A percentile compares a stretch with the other conserved stretches of the same genome.
These are phyloP conservation scores for Scrobipalpa costella DNA, from an alignment of 2,888 invertebrate species.

Conservation along the genomic window DNA sequence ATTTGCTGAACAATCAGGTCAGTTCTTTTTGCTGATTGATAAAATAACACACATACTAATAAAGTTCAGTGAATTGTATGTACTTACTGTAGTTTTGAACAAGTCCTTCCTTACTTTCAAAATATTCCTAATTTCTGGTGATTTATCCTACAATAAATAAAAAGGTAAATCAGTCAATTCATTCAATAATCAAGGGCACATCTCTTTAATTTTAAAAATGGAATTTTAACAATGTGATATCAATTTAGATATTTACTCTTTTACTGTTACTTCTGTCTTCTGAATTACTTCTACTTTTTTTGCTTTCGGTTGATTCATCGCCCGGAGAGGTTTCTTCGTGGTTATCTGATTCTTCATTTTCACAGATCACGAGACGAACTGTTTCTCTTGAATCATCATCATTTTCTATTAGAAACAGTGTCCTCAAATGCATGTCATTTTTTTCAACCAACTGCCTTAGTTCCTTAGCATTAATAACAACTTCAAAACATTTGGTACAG, in stretches of 20 bases:
- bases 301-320: not conserved
- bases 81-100: conserved; percentile 34
- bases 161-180: too few species aligned
- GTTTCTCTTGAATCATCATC: conserved; percentile 28
- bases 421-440: conserved; percentile 50
- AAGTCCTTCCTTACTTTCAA: conserved; percentile 51
- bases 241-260: too few species aligned
- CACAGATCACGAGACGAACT: not conserved
- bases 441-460: conserved; percentile 46
- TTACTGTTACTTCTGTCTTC: not conserved
- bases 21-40: too few species aligned
- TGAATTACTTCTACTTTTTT: not conserved
- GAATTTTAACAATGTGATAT: too few species aligned
- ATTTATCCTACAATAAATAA: too few species aligned
- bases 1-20: too few species aligned
- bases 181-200: too few species aligned
- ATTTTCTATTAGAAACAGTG: conserved; percentile 39
- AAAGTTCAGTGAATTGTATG: too few species aligned
- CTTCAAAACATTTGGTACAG: conserved; percentile 51
- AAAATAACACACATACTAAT: too few species aligned
- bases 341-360: not conserved
- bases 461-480: conserved; percentile 45
- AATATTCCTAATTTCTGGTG: too few species aligned
- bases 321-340: too few species aligned
- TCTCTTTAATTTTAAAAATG: too few species aligned